Evolutionary conservation across 2,797 vertebrate genomes (phyloP).

Genomic region (Gorsachius magnificus): DNA sequence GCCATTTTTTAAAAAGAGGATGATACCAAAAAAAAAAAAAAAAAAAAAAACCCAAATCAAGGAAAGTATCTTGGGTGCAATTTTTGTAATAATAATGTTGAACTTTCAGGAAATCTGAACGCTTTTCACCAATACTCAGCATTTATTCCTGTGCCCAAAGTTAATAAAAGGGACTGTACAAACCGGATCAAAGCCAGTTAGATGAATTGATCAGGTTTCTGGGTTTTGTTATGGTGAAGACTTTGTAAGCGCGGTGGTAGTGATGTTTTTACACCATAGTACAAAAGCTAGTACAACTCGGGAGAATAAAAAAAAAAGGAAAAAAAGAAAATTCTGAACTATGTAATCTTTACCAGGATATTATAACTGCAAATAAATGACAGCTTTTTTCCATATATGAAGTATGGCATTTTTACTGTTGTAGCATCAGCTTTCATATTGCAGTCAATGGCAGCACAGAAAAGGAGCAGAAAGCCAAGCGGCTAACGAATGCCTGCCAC

Average conservation of each 20-base stretch:
- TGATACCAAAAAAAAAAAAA: not conserved
- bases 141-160: not conserved
- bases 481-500: not conserved
- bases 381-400: slow-evolving; percentile 7
- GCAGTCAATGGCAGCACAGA: not conserved
- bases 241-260: not conserved
- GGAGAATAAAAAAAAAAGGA: not conserved
- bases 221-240: not conserved
- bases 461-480: slow-evolving; percentile 5
- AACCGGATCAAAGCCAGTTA: not conserved
- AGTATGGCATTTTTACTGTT: not conserved
- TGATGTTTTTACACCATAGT: not conserved
- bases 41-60: not conserved
- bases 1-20: not conserved
- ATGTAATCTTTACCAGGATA: not conserved
- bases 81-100: not conserved
- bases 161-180: not conserved
- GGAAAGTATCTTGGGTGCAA: not conserved
- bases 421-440: not conserved
- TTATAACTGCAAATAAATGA: not conserved
- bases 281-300: not conserved
- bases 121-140: not conserved
- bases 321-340: not conserved
- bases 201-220: not conserved
- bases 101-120: not conserved